These are phyloP conservation scores for Heliocidaris tuberculata DNA, from an alignment of 35 echinoderm and acorn worm species.

Conservation along the genomic window DNA sequence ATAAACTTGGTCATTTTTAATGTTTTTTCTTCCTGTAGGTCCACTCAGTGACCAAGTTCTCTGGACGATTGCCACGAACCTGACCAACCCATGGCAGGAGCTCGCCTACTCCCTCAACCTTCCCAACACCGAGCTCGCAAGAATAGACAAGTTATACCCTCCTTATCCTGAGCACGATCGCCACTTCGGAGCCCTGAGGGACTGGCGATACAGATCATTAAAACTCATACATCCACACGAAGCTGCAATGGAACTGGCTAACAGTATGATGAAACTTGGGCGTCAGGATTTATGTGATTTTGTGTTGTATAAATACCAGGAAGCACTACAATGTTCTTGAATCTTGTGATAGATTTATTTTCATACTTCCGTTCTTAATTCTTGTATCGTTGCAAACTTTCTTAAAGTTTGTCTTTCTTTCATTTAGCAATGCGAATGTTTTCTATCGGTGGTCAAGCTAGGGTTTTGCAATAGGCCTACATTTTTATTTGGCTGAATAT, in stretches of 20 bases:
- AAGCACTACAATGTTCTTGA: slow-evolving; percentile 59
- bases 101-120: slow-evolving; percentile 45
- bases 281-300: slow-evolving; percentile 40
- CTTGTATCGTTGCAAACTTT: no score
- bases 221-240: slow-evolving; percentile 49
- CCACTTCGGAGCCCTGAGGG: slow-evolving; percentile 55
- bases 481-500: no score
- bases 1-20: background rate
- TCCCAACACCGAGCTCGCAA: slow-evolving; percentile 44
- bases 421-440: no score
- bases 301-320: slow-evolving; percentile 50
- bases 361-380: no score
- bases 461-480: no score
- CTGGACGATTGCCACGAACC: slow-evolving; percentile 32
- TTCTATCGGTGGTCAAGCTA: no score
- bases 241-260: slow-evolving; percentile 52
- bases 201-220: slow-evolving; percentile 58
- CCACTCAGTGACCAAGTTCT: slow-evolving; percentile 62
- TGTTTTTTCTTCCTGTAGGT: background rate
- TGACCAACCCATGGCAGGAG: slow-evolving; percentile 9
- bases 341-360: background rate
- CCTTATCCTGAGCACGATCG: slow-evolving; percentile 52
- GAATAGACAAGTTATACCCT: slow-evolving; percentile 57
- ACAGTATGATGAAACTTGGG: slow-evolving; percentile 38
- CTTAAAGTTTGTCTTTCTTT: no score